Evolutionary conservation across 2,113 vertebrate species (phyloP).

Genomic region (Prietella phreatophila): DNA sequence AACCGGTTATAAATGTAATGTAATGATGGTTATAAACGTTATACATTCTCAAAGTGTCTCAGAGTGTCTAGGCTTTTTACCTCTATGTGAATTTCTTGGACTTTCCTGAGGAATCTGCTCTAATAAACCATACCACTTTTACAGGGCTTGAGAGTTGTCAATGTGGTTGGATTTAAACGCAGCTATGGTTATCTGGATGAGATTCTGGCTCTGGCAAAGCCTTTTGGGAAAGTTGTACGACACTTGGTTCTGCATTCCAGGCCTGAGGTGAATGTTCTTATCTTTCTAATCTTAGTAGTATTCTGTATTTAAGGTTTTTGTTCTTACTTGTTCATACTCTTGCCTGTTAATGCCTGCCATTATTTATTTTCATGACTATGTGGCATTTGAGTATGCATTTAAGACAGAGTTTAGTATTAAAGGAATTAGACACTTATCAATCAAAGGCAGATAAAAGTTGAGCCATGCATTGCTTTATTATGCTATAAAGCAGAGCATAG

Average conservation of each 20-base stretch:
- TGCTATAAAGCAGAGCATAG: background rate
- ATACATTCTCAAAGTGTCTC: background rate
- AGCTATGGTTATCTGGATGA: constrained; percentile 69
- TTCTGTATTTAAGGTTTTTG: background rate
- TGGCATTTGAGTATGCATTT: too few relatives aligned
- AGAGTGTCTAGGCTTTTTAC: background rate
- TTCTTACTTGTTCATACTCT: background rate
- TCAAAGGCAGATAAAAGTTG: background rate
- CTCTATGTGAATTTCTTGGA: background rate
- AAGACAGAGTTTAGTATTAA: background rate
- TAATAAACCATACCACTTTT: background rate
- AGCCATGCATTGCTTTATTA: background rate
- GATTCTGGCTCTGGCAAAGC: constrained; percentile 70
- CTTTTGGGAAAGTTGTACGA: constrained; percentile 73
- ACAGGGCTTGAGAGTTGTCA: constrained; percentile 74
- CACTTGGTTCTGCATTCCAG: constrained; percentile 72
- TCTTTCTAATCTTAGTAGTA: too few relatives aligned
- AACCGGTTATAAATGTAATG: background rate
- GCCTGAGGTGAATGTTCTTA: constrained; percentile 63
- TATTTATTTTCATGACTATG: background rate
- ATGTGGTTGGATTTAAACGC: constrained; percentile 72
- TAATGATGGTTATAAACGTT: background rate
- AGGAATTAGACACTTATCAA: background rate
- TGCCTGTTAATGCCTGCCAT: background rate
- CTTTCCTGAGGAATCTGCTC: background rate